Conservation (phyloP, 2,888 invertebrate genomes). For the Timandra comae region DNA sequence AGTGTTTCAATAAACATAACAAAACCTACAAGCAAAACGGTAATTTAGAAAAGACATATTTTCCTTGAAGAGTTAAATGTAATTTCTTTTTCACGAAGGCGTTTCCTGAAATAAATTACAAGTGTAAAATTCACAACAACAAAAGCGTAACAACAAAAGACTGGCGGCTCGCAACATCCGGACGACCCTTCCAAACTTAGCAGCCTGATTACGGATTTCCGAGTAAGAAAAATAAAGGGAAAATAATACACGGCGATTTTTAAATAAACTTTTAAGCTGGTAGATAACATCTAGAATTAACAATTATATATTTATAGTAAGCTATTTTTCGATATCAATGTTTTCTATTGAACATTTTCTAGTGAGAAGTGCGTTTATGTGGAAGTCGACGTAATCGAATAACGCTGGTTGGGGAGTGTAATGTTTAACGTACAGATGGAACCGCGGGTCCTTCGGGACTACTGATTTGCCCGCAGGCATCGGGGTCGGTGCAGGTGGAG, state of each 20-base stretch:
- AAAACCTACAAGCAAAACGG: constrained; percentile 46
- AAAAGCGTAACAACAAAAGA: constrained; percentile 75
- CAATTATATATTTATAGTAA: constrained; percentile 19
- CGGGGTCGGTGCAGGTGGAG: constrained; percentile 22
- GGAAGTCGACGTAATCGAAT: constrained; percentile 61
- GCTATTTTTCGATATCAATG: constrained; percentile 23
- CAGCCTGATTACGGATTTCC: constrained; percentile 76
- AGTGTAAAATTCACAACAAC: constrained; percentile 77
- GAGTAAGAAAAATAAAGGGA: constrained; percentile 64
- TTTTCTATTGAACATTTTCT: constrained; percentile 53
- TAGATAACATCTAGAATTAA: constrained; percentile 31
- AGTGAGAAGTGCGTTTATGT: constrained; percentile 49
- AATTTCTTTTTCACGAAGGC: constrained; percentile 74
- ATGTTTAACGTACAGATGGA: constrained; percentile 57
- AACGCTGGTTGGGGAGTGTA: constrained; percentile 61
- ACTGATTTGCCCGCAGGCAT: constrained; percentile 30
- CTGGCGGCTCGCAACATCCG: constrained; percentile 74
- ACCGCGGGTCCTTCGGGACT: constrained; percentile 51
- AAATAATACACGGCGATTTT: constrained; percentile 55
- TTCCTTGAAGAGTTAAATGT: constrained; percentile 70
- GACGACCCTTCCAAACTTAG: constrained; percentile 75
- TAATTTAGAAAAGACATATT: constrained; percentile 74
- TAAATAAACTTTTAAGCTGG: constrained; percentile 39
- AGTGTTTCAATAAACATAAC: no score
- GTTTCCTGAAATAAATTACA: constrained; percentile 77